Evolutionary conservation across 37 sponge, comb jelly and placozoan genomes (phyloP), one percentile per base, ranked within the genome.

Genomic region (Halichondria panicea): DNA sequence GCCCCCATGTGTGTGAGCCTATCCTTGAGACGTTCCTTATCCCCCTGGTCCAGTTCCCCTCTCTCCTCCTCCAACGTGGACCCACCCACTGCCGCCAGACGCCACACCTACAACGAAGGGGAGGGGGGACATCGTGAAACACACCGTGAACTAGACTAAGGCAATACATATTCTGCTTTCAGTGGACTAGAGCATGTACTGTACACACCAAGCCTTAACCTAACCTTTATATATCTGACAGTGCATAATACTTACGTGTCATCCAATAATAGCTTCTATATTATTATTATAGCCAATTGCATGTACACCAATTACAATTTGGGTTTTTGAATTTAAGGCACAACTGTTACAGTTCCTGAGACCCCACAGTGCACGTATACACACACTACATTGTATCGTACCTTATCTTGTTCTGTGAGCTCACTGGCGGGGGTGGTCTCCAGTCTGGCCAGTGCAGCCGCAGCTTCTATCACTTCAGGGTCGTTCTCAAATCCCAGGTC

Each of bases 101-200:
- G 35, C 86, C 86, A 85, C 35, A 85, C 55, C 59, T 71, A 58
- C 43, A n/a, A n/a, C n/a, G n/a, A n/a, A n/a, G n/a, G n/a, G n/a
- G n/a, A n/a, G 15, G 19, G 19, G n/a, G n/a, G n/a, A n/a, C n/a
- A n/a, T n/a, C n/a, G n/a, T n/a, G n/a, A n/a, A n/a, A n/a, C n/a
- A n/a, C n/a, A n/a, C n/a, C n/a, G n/a, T n/a, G n/a, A n/a, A n/a
- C n/a, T n/a, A n/a, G n/a, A n/a, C n/a, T n/a, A n/a, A n/a, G n/a
- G n/a, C n/a, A n/a, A n/a, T n/a, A n/a, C n/a, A 52, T 19, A 19
- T 52, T 52, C 19, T 19, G 19, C 55, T 21, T 52, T 15, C 19
- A 52, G 19, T 52, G 55, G 15, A 52, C 19, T 21, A 52, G 15
- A 52, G 19, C 19, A 21, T 52, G 55, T 21, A 15, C 15, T 21